Base-by-base conservation (phyloP, 2,797 vertebrate genomes). In the Sebastes steindachneri region DNA sequence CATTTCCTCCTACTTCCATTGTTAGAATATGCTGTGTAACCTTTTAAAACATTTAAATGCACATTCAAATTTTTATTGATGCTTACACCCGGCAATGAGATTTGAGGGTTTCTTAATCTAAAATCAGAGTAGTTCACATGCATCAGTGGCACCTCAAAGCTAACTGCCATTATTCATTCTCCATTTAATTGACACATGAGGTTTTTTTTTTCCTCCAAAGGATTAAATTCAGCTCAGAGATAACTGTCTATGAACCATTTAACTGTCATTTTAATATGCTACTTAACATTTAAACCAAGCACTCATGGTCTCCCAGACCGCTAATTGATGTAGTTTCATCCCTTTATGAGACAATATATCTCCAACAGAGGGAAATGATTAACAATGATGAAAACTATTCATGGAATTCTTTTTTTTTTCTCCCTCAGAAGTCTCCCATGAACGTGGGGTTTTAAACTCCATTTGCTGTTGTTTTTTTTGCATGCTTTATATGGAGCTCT, bases 261-360 rank as follows among this genome's bases (percentile, higher is more conserved):
- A 96, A 95, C 95, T 97, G 97, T 96, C 96, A 97, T 97, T 97
- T 98, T 97, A 97, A 97, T 97, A 96, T 95, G 96, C 95, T 96
- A 96, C 95, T 97, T 97, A 98, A 97, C 97, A 97, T 97, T 97
- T 98, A 97, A 97, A 97, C 96, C 95, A 96, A 96, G 95, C 95
- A 95, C 88, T 92, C 94, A 93, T 96, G 94, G 94, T 95, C 96
- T 96, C 96, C 93, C 95, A 96, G 96, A 96, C 95, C 86, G 88
- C 94, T 95, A 97, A 96, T 96, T 97, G 97, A 97, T 97, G 94
- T 96, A 96, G 96, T 95, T 94, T 94, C 95, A 95, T 96, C 94
- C 92, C 93, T 97, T 97, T 97, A 97, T 97, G 97, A 97, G 95
- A 97, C 97, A 96, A 93, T 97, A 97, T 97, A 97, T 97, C 96